These are phyloP conservation scores for Melanotaenia trifasciata DNA, from an alignment of 2,797 vertebrate species.

Conservation along the genomic window DNA sequence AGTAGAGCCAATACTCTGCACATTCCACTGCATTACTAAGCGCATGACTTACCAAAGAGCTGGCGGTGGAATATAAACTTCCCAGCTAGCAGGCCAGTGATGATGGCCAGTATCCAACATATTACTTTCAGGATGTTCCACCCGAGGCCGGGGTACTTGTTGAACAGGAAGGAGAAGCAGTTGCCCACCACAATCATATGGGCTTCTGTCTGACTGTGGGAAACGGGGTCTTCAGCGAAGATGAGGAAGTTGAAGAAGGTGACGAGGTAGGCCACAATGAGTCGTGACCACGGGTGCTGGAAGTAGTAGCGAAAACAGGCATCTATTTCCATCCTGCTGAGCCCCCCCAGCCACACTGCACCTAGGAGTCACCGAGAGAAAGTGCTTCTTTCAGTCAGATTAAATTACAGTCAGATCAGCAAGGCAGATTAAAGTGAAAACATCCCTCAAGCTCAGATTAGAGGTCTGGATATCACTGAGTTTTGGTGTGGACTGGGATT, in stretches of 20 bases:
- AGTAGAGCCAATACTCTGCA: conserved; percentile 59
- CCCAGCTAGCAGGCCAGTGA: conserved; percentile 91
- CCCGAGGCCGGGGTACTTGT: conserved; percentile 93
- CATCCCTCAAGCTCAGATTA: conserved; percentile 61
- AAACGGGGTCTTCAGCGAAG: conserved; percentile 96
- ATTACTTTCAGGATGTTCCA: conserved; percentile 94
- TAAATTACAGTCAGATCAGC: conserved; percentile 52
- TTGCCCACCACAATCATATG: conserved; percentile 97
- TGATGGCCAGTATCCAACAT: conserved; percentile 93
- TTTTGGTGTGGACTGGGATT: conserved; percentile 58
- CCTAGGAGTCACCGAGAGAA: conserved; percentile 75
- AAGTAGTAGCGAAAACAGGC: conserved; percentile 96
- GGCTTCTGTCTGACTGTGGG: conserved; percentile 96
- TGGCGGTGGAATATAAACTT: conserved; percentile 97
- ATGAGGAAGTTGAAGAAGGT: conserved; percentile 98
- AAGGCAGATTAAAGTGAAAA: conserved; percentile 60
- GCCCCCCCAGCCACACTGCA: conserved; percentile 64
- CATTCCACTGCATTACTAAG: conserved; percentile 61
- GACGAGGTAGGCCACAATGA: conserved; percentile 96
- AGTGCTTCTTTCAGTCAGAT: conserved; percentile 57
- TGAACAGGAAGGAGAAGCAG: conserved; percentile 97
- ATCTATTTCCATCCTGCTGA: conserved; percentile 92
- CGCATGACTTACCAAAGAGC: conserved; percentile 93
- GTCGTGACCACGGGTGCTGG: conserved; percentile 97
- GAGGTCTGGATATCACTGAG: conserved; percentile 46